phyloP scores from a whole-genome alignment of 37 sponge, comb jelly and placozoan species.

The Chondrilla cf. caribensis region DNA sequence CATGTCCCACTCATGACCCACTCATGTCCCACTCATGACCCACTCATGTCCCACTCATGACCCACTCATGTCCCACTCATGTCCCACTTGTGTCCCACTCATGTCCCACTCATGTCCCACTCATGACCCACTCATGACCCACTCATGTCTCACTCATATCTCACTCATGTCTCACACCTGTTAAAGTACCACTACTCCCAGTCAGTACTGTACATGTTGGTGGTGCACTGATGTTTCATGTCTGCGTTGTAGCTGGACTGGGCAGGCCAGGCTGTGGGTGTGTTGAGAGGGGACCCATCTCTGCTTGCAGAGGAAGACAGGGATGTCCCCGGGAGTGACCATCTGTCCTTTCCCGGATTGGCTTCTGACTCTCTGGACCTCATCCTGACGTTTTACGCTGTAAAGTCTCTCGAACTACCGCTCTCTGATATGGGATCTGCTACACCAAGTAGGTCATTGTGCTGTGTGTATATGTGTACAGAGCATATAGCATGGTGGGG shows the following conservation, averaged over 20 bases:
- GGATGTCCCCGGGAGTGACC: slow-evolving; percentile 40
- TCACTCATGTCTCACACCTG: too few species aligned
- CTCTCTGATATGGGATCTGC: slow-evolving; percentile 15
- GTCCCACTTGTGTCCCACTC: too few species aligned
- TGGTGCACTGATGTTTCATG: background rate
- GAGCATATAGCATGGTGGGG: too few species aligned
- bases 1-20: too few species aligned
- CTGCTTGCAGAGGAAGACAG: background rate
- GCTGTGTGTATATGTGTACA: background rate
- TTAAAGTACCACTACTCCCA: too few species aligned
- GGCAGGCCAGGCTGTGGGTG: slow-evolving; percentile 52
- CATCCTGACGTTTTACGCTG: slow-evolving; percentile 62
- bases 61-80: too few species aligned
- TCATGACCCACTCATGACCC: too few species aligned
- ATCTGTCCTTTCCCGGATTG: slow-evolving; percentile 41
- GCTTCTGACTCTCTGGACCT: background rate
- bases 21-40: too few species aligned
- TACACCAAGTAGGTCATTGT: background rate
- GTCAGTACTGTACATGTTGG: too few species aligned
- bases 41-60: too few species aligned
- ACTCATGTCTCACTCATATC: too few species aligned
- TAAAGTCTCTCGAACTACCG: slow-evolving; percentile 67
- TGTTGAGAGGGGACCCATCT: slow-evolving; percentile 28
- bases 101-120: too few species aligned
- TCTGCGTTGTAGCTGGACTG: slow-evolving; percentile 49